A percentile compares a stretch with the other conserved stretches of the same genome.
These are phyloP conservation scores for Eulemur albifrons DNA, from an alignment of 2,797 vertebrate species.

Conservation along the genomic window DNA sequence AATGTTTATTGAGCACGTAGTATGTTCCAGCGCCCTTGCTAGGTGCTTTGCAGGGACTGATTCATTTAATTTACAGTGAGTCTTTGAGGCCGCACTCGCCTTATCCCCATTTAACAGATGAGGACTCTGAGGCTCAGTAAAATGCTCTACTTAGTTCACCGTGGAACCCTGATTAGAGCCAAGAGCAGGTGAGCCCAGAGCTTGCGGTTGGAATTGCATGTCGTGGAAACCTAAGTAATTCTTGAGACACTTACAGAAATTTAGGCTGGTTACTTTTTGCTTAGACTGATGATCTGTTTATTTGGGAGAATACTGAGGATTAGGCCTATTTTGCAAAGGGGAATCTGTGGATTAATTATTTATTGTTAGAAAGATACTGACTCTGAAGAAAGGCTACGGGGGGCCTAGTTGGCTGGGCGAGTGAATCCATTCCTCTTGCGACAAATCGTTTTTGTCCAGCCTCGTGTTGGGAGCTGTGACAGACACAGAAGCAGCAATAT, in stretches of 20 bases:
- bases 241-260: not conserved
- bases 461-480: not conserved
- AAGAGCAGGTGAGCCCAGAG: not conserved
- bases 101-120: not conserved
- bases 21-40: rapidly evolving
- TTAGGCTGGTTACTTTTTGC: not conserved
- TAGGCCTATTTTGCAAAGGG: not conserved
- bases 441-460: not conserved
- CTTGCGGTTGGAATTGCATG: not conserved
- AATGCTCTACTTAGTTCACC: not conserved
- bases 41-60: not conserved
- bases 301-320: not conserved
- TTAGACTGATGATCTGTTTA: not conserved
- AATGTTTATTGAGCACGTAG: not conserved
- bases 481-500: not conserved
- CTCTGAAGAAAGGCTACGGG: not conserved
- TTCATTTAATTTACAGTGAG: not conserved
- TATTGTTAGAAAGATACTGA: not conserved
- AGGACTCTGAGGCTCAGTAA: not conserved
- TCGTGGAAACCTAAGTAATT: not conserved
- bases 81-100: too few relatives aligned
- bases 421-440: not conserved
- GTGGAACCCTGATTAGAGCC: not conserved
- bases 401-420: not conserved
- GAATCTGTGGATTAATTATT: not conserved